Evolutionary conservation across 2,113 vertebrate species (phyloP), one percentile per base, ranked within the genome.

Genomic region (Labeo rohita): DNA sequence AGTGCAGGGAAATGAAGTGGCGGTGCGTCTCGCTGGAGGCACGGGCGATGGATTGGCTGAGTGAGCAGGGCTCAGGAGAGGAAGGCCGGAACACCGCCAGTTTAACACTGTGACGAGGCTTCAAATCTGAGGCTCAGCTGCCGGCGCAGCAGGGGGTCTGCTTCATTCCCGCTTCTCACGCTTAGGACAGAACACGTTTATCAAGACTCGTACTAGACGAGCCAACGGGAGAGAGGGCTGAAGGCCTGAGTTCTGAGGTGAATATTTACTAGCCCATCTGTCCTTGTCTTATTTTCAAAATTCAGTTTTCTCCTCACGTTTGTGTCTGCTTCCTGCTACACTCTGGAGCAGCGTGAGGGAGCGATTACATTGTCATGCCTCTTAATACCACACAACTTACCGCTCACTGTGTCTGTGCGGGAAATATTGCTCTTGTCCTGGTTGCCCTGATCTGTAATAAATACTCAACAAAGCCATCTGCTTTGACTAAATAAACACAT

Each of bases 251-350:
- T 45, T 65, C 59, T 39, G 43, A 59, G 65, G 10, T 86, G 66
- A 61, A 80, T 80, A 81, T 75, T 74, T 73, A 72, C 56, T 9
- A 50, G 68, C 43, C 78, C 68, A 86, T 86, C 78, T 82, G 78
- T 86, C 59, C 54, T 63, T 72, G 36, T 74, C 77, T 74, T 80
- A 16, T 73, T 63, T 74, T 80, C 9, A 13, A 45, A 18, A 72
- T 72, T 79, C 63, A 36, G 76, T 56, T 80, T 79, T 82, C 66
- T 11, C 36, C 66, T 81, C 78, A 70, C 47, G 65, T 80, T 16
- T 81, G 15, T 4, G 28, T 49, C 66, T 15, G 66, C 23, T 78
- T 73, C 52, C 39, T 13, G 4, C 21, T 36, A 59, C 68, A 28
- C n/a, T 15, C 80, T 68, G 80, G 80, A 70, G 45, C 45, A 68